A percentile compares a stretch with the other conserved stretches of the same genome.
Conservation (phyloP, 1,140 invertebrate species). For the Drosophila miranda region DNA sequence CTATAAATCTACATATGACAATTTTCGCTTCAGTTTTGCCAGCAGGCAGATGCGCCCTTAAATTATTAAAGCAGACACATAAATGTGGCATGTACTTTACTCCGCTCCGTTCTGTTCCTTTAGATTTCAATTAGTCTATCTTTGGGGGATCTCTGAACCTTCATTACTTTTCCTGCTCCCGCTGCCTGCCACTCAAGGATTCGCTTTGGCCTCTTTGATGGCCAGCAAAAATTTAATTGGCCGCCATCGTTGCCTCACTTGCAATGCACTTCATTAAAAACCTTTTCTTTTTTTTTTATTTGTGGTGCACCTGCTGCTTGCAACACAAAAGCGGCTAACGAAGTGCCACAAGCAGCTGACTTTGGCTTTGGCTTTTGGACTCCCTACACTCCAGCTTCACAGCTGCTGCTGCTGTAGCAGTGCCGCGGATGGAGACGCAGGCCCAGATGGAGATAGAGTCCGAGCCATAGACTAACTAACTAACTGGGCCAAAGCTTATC, state of each 20-base stretch:
- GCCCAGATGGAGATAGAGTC: background rate
- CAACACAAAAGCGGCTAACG: slow-evolving; percentile 47
- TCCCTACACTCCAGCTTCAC: slow-evolving; percentile 7
- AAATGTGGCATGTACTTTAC: slow-evolving; percentile 13
- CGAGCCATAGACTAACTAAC: slow-evolving; percentile 11
- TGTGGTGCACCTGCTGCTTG: slow-evolving; percentile 4
- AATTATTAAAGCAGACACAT: slow-evolving; percentile 49
- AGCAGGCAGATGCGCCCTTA: slow-evolving; percentile 29
- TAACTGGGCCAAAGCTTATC: slow-evolving; percentile 14
- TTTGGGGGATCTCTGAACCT: background rate
- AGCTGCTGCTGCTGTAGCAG: background rate
- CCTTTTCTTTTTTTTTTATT: slow-evolving; percentile 2
- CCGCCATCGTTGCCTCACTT: slow-evolving; percentile 33
- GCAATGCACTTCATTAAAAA: slow-evolving; percentile 53
- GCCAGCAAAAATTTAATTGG: slow-evolving; percentile 56
- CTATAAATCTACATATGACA: slow-evolving; percentile 80
- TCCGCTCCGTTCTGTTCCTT: background rate
- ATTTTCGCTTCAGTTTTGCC: slow-evolving; percentile 65
- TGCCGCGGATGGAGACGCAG: too few relatives aligned
- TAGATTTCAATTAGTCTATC: slow-evolving; percentile 40
- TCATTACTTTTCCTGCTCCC: slow-evolving; percentile 13
- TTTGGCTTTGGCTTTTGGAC: slow-evolving; percentile 46
- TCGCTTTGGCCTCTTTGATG: slow-evolving; percentile 36
- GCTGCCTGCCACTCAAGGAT: slow-evolving; percentile 23
- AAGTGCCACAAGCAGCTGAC: slow-evolving; percentile 56